Evolutionary conservation across 2,797 vertebrate genomes (phyloP).

Genomic region (Sebastes oblongus): DNA sequence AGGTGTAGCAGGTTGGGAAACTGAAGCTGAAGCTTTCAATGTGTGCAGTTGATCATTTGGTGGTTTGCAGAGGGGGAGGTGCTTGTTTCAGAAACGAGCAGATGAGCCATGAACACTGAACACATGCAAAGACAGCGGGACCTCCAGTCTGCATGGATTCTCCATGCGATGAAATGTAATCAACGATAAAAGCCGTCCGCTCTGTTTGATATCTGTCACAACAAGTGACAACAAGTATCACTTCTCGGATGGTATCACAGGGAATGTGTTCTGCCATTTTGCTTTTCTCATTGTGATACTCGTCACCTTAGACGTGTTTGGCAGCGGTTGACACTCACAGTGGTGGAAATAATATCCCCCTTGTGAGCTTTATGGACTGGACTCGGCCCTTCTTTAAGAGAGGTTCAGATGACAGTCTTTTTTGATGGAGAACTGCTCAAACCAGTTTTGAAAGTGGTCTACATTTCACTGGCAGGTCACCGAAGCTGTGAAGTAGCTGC

Average conservation of each 20-base stretch:
- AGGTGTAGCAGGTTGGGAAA: neutral
- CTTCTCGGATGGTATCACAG: constrained; percentile 47
- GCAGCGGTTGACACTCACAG: constrained; percentile 44
- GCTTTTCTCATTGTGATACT: constrained; percentile 40
- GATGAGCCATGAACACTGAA: constrained; percentile 52
- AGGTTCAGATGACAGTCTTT: constrained; percentile 67
- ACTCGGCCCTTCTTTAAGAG: constrained; percentile 51
- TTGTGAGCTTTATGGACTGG: constrained; percentile 52
- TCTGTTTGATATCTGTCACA: constrained; percentile 64
- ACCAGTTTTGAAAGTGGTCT: constrained; percentile 71
- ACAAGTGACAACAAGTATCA: constrained; percentile 59
- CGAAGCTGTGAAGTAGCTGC: constrained; percentile 60
- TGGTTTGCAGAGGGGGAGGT: constrained; percentile 6
- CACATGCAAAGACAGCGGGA: constrained; percentile 46
- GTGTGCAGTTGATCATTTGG: constrained; percentile 20
- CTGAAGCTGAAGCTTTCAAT: neutral
- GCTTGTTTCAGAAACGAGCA: constrained; percentile 18
- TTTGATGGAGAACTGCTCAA: constrained; percentile 71
- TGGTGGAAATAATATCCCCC: constrained; percentile 62
- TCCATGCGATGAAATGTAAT: constrained; percentile 49
- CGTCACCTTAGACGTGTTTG: constrained; percentile 55
- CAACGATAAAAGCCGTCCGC: constrained; percentile 40
- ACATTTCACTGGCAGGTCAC: constrained; percentile 50
- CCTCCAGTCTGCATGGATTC: neutral
- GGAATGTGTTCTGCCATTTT: constrained; percentile 45